Conservation (phyloP, 2,797 vertebrate genomes). For the Mormyrops attenuatus region DNA sequence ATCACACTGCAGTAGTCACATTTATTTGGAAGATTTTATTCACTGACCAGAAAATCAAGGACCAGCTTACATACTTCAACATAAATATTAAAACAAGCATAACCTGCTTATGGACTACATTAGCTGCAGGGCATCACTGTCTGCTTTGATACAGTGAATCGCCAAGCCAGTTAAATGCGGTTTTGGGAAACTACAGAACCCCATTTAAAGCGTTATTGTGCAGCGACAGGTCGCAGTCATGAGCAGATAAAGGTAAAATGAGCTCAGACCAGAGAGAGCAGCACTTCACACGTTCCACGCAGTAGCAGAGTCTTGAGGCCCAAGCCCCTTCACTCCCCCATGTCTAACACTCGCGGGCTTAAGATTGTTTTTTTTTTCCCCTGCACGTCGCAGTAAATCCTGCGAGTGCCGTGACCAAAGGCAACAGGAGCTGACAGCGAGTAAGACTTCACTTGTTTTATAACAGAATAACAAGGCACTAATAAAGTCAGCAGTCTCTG, state of each 20-base stretch:
- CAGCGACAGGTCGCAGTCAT: not conserved
- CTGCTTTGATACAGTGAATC: not conserved
- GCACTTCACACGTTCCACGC: not conserved
- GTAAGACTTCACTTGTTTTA: not conserved
- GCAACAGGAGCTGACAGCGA: not conserved
- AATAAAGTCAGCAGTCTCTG: not conserved
- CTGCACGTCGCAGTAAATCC: not conserved
- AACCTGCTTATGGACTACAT: not conserved
- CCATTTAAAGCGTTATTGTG: not conserved
- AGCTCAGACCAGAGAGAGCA: not conserved
- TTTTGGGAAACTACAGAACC: not conserved
- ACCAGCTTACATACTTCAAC: not conserved
- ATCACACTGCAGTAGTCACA: not conserved
- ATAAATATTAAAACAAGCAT: not conserved
- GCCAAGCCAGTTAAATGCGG: not conserved
- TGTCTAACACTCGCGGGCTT: not conserved
- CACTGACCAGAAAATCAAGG: not conserved
- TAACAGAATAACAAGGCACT: not conserved
- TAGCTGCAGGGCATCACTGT: not conserved
- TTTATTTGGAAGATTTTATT: not conserved
- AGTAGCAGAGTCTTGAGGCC: not conserved
- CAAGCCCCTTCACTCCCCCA: not conserved
- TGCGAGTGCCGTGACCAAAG: not conserved
- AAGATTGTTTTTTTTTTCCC: not conserved
- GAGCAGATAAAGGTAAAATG: not conserved